Evolutionary conservation across 2,888 invertebrate genomes (phyloP).

Genomic region (Apamea anceps): DNA sequence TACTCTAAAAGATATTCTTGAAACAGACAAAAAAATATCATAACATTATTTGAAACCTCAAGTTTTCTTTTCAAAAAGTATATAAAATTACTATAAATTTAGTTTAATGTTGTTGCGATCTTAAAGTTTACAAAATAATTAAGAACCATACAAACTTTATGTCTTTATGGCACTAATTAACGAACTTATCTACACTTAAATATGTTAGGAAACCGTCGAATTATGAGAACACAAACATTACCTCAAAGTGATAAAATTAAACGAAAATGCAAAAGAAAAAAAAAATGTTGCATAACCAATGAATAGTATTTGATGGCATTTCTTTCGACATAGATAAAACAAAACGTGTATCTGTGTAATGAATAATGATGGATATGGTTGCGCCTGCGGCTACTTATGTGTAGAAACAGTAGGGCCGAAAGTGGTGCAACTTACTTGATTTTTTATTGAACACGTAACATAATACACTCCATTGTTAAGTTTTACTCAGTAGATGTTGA

Average conservation of each 20-base stretch:
- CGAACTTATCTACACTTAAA: slow-evolving; percentile 7
- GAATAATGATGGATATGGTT: not conserved
- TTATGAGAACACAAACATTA: slow-evolving; percentile 13
- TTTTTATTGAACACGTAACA: slow-evolving; percentile 1
- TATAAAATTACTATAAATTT: not conserved
- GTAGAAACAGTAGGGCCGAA: not conserved
- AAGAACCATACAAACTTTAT: slow-evolving; percentile 28
- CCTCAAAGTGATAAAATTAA: slow-evolving; percentile 5
- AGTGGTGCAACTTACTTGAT: slow-evolving; percentile 9
- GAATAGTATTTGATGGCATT: slow-evolving; percentile 15
- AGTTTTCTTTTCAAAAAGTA: not conserved
- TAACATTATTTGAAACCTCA: not conserved
- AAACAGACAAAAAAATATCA: not conserved
- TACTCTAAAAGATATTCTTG: slow-evolving; percentile 12
- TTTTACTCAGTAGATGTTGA: not conserved
- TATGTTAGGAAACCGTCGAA: slow-evolving; percentile 4
- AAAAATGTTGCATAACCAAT: slow-evolving; percentile 11
- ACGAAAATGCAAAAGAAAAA: slow-evolving; percentile 9
- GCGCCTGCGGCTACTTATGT: slow-evolving; percentile 18
- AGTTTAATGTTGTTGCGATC: no score
- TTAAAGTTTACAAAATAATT: slow-evolving; percentile 23
- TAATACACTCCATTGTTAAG: not conserved
- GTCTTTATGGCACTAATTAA: slow-evolving; percentile 17
- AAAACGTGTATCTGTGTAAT: slow-evolving; percentile 6
- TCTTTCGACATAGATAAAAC: slow-evolving; percentile 9